A percentile compares a stretch with the other conserved stretches of the same genome.
Evolutionary conservation across 2,113 vertebrate genomes (phyloP).

Genomic region (Laticauda colubrina): DNA sequence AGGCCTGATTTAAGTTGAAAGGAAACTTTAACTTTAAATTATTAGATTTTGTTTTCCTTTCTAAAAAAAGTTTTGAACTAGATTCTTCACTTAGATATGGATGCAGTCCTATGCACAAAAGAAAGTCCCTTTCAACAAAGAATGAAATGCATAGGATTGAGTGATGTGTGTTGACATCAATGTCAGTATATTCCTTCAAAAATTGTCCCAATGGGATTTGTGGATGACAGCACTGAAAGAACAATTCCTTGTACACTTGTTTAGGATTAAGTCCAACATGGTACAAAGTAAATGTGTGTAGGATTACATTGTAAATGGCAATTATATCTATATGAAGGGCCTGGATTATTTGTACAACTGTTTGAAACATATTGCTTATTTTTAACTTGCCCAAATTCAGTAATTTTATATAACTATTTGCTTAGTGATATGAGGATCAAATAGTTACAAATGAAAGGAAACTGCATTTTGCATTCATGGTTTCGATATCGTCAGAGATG

Average conservation of each 20-base stretch:
- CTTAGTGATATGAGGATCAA: constrained; percentile 18
- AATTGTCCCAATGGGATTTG: background rate
- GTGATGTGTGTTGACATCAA: background rate
- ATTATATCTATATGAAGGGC: constrained; percentile 25
- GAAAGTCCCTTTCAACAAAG: background rate
- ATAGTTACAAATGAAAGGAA: background rate
- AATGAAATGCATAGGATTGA: constrained; percentile 8
- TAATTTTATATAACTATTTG: constrained; percentile 9
- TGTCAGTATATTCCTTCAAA: background rate
- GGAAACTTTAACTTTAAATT: constrained; percentile 16
- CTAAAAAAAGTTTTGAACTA: constrained; percentile 11
- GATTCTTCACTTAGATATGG: constrained; percentile 21
- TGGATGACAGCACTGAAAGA: background rate
- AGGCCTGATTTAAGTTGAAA: constrained; percentile 3
- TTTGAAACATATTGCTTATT: background rate
- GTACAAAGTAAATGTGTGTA: constrained; percentile 3
- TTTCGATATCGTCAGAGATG: constrained; percentile 15
- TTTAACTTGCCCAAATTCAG: background rate
- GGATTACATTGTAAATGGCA: background rate
- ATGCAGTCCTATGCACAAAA: background rate
- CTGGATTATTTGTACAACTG: background rate
- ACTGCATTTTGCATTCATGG: constrained; percentile 15
- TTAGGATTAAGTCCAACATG: background rate
- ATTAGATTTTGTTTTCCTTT: constrained; percentile 11
- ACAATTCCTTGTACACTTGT: background rate